A percentile compares a stretch with the other conserved stretches of the same genome.
These are phyloP conservation scores for Cryptoprocta ferox DNA, from an alignment of 2,797 vertebrate species.

Conservation along the genomic window DNA sequence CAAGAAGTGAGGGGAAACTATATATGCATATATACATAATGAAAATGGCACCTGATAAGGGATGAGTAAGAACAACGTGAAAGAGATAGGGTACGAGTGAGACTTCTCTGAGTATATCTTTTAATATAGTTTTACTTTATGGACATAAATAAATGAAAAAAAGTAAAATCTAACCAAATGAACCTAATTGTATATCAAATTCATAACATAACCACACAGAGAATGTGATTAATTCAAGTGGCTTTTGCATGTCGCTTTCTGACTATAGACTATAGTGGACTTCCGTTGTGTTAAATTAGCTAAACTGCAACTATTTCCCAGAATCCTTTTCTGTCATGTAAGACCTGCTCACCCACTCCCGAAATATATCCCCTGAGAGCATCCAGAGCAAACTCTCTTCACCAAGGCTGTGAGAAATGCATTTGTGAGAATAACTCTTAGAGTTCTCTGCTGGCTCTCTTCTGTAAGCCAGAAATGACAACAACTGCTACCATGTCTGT, in stretches of 20 bases:
- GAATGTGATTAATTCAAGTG: constrained; percentile 1
- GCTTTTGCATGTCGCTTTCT: constrained; percentile 20
- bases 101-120: neutral
- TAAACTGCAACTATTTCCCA: neutral
- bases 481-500: neutral
- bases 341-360: neutral
- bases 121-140: constrained; percentile 22
- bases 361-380: neutral
- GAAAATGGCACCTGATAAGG: neutral
- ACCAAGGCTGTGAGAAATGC: neutral
- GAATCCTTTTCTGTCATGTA: neutral
- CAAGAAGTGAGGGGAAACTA: neutral
- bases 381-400: neutral
- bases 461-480: neutral
- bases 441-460: neutral
- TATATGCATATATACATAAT: neutral
- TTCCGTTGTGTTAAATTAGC: neutral
- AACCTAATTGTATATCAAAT: constrained; percentile 10
- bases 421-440: neutral
- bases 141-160: constrained; percentile 35
- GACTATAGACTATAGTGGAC: neutral
- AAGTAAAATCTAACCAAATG: constrained; percentile 18
- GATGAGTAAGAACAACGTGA: neutral
- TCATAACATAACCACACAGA: neutral
- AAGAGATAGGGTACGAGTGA: neutral